Conservation (phyloP, 2,113 vertebrate species). For the Seriola aureovittata region DNA sequence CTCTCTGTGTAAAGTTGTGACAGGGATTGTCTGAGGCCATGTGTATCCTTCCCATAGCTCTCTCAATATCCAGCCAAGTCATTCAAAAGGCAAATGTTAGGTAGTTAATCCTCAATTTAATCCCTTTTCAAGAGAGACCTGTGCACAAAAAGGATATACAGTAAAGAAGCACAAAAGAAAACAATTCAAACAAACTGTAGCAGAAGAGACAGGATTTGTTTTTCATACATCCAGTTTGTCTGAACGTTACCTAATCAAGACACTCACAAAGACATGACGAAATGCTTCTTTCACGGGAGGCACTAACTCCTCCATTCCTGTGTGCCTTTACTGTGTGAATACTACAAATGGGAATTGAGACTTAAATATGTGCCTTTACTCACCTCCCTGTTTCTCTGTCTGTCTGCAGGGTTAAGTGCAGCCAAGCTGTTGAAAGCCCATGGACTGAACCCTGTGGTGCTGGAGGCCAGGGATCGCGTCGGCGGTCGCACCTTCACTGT, state of each 20-base stretch:
- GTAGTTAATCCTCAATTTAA: neutral
- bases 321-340: neutral
- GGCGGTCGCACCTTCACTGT: conserved; percentile 95
- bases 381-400: neutral
- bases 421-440: conserved; percentile 91
- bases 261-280: neutral
- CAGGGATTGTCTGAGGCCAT: conserved; percentile 57
- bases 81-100: conserved; percentile 18
- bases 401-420: conserved; percentile 90
- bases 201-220: neutral
- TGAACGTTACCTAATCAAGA: neutral
- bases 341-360: neutral
- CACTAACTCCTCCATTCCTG: too few relatives aligned
- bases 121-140: neutral
- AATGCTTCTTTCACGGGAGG: neutral
- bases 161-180: neutral
- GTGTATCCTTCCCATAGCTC: conserved; percentile 7
- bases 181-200: neutral
- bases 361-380: neutral
- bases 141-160: neutral
- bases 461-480: conserved; percentile 95
- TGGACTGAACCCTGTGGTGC: conserved; percentile 90
- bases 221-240: neutral
- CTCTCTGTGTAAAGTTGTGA: conserved; percentile 34
- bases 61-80: neutral